Conservation (phyloP, 2,888 invertebrate species). For the Cataglyphis altisquamis region DNA sequence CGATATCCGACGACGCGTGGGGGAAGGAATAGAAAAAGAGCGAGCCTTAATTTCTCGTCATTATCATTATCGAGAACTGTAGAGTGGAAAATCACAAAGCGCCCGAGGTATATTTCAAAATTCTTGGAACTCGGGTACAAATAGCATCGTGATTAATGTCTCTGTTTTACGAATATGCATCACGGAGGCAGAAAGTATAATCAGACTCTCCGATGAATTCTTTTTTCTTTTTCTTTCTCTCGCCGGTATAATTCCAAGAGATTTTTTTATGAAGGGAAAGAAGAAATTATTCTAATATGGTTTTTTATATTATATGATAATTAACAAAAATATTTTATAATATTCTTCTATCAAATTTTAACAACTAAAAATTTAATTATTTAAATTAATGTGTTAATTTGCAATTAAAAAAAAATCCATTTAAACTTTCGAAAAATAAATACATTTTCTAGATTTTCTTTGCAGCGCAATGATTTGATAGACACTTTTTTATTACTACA, state of each 20-base stretch:
- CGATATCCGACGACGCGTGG: background rate
- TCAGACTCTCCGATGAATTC: background rate
- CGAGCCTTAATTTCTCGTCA: conserved; percentile 2
- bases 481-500: too few species aligned
- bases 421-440: too few species aligned
- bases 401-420: too few species aligned
- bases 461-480: too few species aligned
- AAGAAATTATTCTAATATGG: background rate
- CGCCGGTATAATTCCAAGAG: background rate
- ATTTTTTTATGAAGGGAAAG: background rate
- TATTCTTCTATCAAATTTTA: too few species aligned
- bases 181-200: background rate
- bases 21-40: conserved; percentile 17
- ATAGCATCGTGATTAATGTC: background rate
- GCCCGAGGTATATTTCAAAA: background rate
- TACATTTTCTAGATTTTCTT: too few species aligned
- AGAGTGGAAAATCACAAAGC: background rate
- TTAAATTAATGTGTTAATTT: too few species aligned
- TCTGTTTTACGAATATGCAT: background rate
- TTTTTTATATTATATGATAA: too few species aligned
- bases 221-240: background rate
- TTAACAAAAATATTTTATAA: too few species aligned
- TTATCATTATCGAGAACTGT: background rate
- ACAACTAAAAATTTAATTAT: too few species aligned
- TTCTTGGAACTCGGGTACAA: background rate